Conservation (phyloP, 1,140 invertebrate species). For the Nixonia krombeini region DNA sequence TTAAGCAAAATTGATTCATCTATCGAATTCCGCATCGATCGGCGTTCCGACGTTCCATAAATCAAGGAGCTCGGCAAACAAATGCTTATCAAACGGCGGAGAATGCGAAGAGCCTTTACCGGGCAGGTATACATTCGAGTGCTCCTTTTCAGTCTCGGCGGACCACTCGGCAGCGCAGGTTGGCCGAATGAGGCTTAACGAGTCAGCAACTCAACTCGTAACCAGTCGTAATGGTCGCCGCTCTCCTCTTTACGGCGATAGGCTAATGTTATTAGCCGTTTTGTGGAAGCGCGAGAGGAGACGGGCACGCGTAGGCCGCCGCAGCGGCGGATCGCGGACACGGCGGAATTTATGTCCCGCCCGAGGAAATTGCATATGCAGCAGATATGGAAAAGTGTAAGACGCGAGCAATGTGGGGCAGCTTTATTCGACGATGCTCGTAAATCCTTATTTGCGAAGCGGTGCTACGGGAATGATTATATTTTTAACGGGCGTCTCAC, state of each 20-base stretch:
- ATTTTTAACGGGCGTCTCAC: conserved; percentile 14
- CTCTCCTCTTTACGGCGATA: conserved; percentile 36
- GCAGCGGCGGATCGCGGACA: conserved; percentile 21
- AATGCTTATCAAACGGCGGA: no score
- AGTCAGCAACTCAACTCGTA: conserved; percentile 35
- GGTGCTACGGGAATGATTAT: conserved; percentile 4
- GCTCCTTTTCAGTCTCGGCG: no score
- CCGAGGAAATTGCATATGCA: conserved; percentile 41
- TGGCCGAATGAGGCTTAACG: conserved; percentile 18
- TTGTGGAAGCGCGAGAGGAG: conserved; percentile 41
- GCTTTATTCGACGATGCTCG: conserved; percentile 23
- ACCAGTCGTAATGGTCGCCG: conserved; percentile 31
- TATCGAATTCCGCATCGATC: no score
- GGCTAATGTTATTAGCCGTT: conserved; percentile 45
- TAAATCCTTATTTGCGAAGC: conserved; percentile 43
- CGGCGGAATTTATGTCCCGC: conserved; percentile 34
- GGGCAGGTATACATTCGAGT: no score
- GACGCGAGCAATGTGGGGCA: conserved; percentile 31
- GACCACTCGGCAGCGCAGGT: no score
- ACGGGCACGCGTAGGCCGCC: conserved; percentile 35
- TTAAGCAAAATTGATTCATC: no score
- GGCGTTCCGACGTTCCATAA: no score
- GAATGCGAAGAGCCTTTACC: no score
- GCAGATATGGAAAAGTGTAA: conserved; percentile 45
- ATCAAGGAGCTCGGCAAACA: no score